Evolutionary conservation across 2,113 vertebrate species (phyloP).

Genomic region (Podarcis raffonei): DNA sequence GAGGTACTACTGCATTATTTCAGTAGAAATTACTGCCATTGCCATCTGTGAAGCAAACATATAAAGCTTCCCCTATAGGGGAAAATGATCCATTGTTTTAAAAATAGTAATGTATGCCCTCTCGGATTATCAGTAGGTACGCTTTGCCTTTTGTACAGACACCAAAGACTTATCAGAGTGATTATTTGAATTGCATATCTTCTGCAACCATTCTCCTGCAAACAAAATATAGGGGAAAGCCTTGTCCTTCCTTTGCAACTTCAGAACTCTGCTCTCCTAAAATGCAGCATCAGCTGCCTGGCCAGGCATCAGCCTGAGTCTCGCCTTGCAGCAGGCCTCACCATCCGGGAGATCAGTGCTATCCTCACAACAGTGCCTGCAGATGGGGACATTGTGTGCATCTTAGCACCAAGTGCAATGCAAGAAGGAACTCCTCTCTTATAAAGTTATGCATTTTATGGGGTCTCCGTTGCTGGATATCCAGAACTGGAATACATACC

Average conservation of each 20-base stretch:
- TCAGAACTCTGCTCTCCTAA: too few relatives aligned
- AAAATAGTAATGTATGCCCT: neutral
- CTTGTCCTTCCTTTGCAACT: too few relatives aligned
- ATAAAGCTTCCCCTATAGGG: neutral
- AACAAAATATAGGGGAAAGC: too few relatives aligned
- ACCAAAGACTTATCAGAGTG: neutral
- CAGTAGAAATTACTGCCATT: neutral
- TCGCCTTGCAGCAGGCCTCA: too few relatives aligned
- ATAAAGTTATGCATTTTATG: neutral
- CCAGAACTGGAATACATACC: neutral
- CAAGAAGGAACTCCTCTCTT: neutral
- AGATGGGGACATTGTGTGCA: too few relatives aligned
- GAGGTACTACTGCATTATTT: neutral
- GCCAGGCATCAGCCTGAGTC: too few relatives aligned
- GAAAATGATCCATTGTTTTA: neutral
- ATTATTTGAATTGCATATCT: neutral
- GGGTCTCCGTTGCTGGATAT: neutral
- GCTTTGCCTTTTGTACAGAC: neutral
- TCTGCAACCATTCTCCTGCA: neutral
- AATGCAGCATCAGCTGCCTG: too few relatives aligned
- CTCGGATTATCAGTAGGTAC: neutral
- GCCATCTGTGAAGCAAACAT: neutral
- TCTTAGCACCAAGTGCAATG: neutral
- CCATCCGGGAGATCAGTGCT: too few relatives aligned
- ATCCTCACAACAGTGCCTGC: too few relatives aligned